Evolutionary conservation across 2,113 vertebrate genomes (phyloP), one percentile per base, ranked within the genome.

Genomic region (Cynopterus brachyotis): DNA sequence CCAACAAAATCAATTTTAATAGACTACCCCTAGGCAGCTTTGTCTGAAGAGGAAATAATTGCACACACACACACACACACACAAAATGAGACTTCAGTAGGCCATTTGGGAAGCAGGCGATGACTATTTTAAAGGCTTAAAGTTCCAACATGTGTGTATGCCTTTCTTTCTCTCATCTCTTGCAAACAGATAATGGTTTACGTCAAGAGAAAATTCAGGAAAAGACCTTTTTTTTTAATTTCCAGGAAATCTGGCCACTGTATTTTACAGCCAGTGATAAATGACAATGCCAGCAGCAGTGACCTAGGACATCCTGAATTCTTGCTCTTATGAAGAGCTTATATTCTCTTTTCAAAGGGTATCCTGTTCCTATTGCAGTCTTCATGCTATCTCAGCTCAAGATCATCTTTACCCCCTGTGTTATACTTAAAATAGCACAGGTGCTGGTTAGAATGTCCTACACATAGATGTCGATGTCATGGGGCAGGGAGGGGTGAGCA

Each of bases 341-440:
- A 37, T 83, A 40, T 66, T 98, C 95, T 97, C 37, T 97, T 95
- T 97, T 89, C 80, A 96, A 96, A 91, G 57, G 8, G n/a, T 87
- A 90, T 96, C 91, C 97, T 98, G 90, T 97, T 96, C 45, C 73
- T 98, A 57, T 95, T 94, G 53, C 92, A 96, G 26, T 94, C 92
- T 50, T 85, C 55, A 75, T 96, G 55, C 81, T 64, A 45, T 97
- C 20, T 1, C 96, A 95, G 95, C 42, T 95, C 91, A 86, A 73
- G 94, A 94, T 80, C 93, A 37, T 81, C 75, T 96, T 78, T 89
- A 57, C 76, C 76, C 67, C 83, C 70, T 82, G 95, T 96, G 16
- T 66, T 96, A 66, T 97, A 95, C 94, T 98, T 97, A 96, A 97
- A 97, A 94, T 96, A 98, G 97, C 81, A 79, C 57, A 62, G 47